phyloP scores from a whole-genome alignment of 2,797 vertebrate genomes.

The Geotrypetes seraphini region DNA sequence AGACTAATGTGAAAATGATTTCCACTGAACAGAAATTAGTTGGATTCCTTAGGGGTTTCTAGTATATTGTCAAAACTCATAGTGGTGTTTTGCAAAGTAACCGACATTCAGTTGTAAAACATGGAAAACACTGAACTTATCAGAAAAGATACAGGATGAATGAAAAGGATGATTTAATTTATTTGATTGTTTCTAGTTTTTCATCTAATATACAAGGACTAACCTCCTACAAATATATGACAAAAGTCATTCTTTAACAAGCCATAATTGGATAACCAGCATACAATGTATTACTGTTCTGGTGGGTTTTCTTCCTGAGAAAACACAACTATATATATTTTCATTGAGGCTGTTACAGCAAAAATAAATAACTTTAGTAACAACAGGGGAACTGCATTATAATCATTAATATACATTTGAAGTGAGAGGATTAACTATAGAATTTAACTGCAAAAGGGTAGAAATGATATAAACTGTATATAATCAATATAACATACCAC shows the following conservation, averaged over 20 bases:
- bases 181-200: slow-evolving; percentile 44
- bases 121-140: slow-evolving; percentile 47
- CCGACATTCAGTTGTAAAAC: slow-evolving; percentile 52
- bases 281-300: no score
- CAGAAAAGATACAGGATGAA: slow-evolving; percentile 41
- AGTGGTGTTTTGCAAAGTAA: slow-evolving; percentile 58
- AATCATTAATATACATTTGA: no score
- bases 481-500: no score
- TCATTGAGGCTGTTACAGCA: no score
- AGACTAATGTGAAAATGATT: slow-evolving; percentile 45
- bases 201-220: slow-evolving; percentile 31
- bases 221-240: slow-evolving; percentile 28
- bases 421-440: no score
- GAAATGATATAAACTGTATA: no score
- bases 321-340: no score
- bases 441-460: no score
- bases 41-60: slow-evolving; percentile 47
- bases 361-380: no score
- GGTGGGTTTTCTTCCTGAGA: no score
- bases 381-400: no score
- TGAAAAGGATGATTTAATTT: slow-evolving; percentile 41
- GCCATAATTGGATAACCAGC: slow-evolving; percentile 34
- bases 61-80: slow-evolving; percentile 59
- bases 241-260: slow-evolving; percentile 23
- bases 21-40: slow-evolving; percentile 48